These are phyloP conservation scores for Pharmacophagus antenor DNA, from an alignment of 2,888 invertebrate genomes.

Conservation along the genomic window DNA sequence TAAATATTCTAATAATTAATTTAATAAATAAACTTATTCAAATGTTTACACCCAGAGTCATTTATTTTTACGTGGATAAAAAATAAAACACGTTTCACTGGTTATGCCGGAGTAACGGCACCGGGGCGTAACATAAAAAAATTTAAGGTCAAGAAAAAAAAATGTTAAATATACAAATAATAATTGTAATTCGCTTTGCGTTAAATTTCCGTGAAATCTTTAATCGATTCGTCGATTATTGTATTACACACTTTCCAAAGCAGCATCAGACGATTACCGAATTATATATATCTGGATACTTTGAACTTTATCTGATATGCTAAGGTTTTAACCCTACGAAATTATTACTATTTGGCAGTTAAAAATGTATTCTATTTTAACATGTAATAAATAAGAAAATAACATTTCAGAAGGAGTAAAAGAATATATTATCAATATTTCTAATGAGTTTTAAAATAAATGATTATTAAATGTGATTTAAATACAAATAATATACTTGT, in stretches of 20 bases:
- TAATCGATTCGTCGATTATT: conserved; percentile 22
- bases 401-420: not conserved
- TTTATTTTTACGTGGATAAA: not conserved
- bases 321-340: not conserved
- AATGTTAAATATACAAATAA: conserved; percentile 12
- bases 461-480: too few species aligned
- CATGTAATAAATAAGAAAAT: not conserved
- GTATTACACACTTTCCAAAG: conserved; percentile 29
- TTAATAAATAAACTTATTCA: not conserved
- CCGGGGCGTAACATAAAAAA: conserved; percentile 17
- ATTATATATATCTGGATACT: not conserved
- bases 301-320: not conserved
- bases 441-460: too few species aligned
- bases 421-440: not conserved
- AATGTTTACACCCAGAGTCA: too few species aligned
- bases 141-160: conserved; percentile 25
- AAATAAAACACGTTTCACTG: conserved; percentile 14
- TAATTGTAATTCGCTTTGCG: conserved; percentile 25
- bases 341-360: not conserved
- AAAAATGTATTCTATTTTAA: not conserved
- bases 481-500: too few species aligned
- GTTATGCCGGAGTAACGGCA: conserved; percentile 13
- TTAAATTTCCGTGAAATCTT: conserved; percentile 26
- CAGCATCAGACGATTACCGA: not conserved
- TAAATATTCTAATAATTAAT: not conserved